Base-by-base conservation (phyloP, 1,140 invertebrate species). In the Solen grandis region DNA sequence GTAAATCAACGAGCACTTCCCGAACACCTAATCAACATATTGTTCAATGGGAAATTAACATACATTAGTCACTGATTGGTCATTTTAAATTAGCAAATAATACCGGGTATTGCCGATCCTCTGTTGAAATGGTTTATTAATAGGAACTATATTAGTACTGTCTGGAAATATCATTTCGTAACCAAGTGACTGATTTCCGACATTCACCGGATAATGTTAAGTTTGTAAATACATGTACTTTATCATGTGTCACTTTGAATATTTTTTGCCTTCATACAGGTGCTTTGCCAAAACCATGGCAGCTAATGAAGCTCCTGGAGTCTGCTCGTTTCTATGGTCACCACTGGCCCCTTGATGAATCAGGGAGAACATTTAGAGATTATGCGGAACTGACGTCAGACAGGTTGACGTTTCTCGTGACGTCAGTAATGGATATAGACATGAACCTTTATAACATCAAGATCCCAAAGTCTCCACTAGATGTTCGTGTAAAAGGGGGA, bases 211-310 rank as follows among this genome's bases (percentile, higher is more conserved):
- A 66, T 29, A n/a, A 14, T 35, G 27, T 16, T 3, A 36, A 2
- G 31, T 66, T 38, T 19, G 14, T 35, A 27, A 5, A 10, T 31
- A 31, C 16, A 5, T 65, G 19, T 38, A 66, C 1, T 4, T 14
- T 19, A n/a, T 38, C 31, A 1, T 5, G 1, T 66, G 5, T 35
- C n/a, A 35, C 1, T 19, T 38, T 2, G 14, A 1, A 66, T 36
- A 38, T 38, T n/a, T 5, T 36, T 27, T 5, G 19, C 19, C n/a
- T 27, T n/a, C 19, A 66, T 66, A 22, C 27, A 77, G 74, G 52
- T 57, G 81, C 79, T 8, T 54, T 75, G 36, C 84, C 84, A 50
- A 86, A 84, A 63, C 69, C 83, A 14, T 86, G 85, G 85, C 68
- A 84, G 38, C 57, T 86, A 70, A 86, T 86, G 85, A 83, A 59